Conservation (phyloP, 2,113 vertebrate genomes). For the Scytalopus superciliaris region DNA sequence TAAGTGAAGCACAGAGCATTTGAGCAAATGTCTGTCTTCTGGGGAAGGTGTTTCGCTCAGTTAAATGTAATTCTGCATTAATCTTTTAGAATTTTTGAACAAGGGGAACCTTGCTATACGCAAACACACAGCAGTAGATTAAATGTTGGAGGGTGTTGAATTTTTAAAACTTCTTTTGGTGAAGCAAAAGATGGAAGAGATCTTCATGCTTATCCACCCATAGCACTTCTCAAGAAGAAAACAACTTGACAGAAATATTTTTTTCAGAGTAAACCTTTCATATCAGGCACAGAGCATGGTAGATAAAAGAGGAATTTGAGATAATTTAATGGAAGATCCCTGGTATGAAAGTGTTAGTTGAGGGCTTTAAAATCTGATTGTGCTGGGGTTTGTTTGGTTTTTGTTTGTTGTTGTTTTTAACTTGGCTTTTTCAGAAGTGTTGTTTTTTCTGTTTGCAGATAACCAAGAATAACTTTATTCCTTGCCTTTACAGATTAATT, state of each 20-base stretch:
- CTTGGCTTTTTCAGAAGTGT: not conserved
- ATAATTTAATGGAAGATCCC: not conserved
- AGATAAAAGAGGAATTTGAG: not conserved
- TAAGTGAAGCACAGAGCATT: not conserved
- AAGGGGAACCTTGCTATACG: not conserved
- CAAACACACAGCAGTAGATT: not conserved
- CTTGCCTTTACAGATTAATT: conserved; percentile 81
- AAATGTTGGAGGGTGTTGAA: not conserved
- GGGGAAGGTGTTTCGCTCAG: not conserved
- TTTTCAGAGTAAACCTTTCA: not conserved
- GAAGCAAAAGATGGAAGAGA: not conserved
- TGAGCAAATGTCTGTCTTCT: not conserved
- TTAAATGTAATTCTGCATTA: not conserved
- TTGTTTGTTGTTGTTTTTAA: not conserved
- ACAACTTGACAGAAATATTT: not conserved
- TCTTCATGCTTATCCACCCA: not conserved
- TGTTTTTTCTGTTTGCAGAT: not conserved
- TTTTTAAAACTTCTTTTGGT: not conserved
- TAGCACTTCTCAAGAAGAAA: not conserved
- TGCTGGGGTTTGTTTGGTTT: not conserved
- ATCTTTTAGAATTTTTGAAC: not conserved
- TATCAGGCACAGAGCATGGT: not conserved
- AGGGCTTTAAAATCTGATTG: not conserved
- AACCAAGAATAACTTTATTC: not conserved
- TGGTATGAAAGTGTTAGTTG: not conserved